Conservation (phyloP, 2,113 vertebrate species). For the Melanocharis versteri region DNA sequence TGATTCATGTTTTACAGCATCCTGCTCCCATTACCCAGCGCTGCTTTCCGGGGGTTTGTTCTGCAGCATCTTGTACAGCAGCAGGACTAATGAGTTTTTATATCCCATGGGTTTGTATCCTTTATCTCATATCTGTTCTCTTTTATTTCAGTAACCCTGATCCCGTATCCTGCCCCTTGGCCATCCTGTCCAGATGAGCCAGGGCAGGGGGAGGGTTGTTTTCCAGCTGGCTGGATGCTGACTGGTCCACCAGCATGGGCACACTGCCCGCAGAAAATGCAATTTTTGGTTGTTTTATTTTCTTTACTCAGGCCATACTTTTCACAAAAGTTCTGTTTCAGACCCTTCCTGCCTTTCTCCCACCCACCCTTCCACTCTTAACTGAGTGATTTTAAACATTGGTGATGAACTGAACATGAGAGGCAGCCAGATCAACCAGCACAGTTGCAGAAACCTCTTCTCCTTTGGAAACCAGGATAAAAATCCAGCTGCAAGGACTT, state of each 20-base stretch:
- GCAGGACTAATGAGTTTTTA: neutral
- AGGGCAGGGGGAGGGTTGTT: neutral
- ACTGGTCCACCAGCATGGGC: neutral
- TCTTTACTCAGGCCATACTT: neutral
- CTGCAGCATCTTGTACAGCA: neutral
- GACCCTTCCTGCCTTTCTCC: neutral
- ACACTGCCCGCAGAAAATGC: neutral
- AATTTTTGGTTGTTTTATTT: neutral
- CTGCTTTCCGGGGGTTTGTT: neutral
- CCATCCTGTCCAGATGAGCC: fast-evolving
- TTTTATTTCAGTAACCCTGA: neutral
- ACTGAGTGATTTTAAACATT: neutral
- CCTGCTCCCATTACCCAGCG: conserved; percentile 19
- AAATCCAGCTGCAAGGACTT: neutral
- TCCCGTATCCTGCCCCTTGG: neutral
- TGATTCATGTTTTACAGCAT: conserved; percentile 24
- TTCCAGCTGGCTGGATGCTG: neutral
- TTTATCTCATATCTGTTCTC: neutral
- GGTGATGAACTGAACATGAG: neutral
- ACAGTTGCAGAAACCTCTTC: neutral
- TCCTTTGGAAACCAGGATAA: neutral
- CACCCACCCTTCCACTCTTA: neutral
- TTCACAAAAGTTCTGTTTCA: neutral
- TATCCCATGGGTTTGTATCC: neutral
- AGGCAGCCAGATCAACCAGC: neutral